Evolutionary conservation across 2,888 invertebrate genomes (phyloP).

Genomic region (Clusia tigrina): DNA sequence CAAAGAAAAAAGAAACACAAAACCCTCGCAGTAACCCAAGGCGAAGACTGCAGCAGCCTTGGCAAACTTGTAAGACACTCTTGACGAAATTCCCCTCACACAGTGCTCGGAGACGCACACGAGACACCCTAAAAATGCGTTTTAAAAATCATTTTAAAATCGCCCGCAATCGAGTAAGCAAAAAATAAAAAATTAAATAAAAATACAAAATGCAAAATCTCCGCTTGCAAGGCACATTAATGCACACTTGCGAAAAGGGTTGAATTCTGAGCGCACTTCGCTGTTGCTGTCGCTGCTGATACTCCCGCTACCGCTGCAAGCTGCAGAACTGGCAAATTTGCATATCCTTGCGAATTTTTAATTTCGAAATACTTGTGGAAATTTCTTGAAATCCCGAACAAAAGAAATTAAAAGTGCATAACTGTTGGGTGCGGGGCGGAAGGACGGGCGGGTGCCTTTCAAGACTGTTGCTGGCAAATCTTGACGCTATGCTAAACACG

Average conservation of each 20-base stretch:
- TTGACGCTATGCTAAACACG: neutral
- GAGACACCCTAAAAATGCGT: conserved; percentile 18
- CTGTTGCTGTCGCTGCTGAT: neutral
- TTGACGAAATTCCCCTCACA: too few relatives aligned
- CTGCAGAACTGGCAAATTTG: conserved; percentile 44
- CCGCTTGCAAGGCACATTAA: neutral
- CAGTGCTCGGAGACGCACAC: neutral
- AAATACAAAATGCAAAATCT: conserved; percentile 20
- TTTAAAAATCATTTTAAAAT: conserved; percentile 3
- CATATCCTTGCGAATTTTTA: conserved; percentile 41
- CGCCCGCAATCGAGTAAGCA: neutral
- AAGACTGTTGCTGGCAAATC: conserved; percentile 6
- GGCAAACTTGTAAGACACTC: neutral
- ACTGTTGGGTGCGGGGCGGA: neutral
- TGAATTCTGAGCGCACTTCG: conserved; percentile 12
- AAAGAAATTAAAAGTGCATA: conserved; percentile 35
- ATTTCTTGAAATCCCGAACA: conserved; percentile 33
- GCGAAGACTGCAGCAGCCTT: neutral
- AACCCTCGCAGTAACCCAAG: conserved; percentile 14
- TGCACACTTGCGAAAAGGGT: conserved; percentile 17
- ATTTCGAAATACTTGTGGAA: conserved; percentile 36
- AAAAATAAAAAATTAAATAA: conserved; percentile 8
- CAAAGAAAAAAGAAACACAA: conserved; percentile 1
- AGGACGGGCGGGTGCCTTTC: conserved; percentile 5
- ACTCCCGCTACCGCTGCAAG: neutral